phyloP scores from a whole-genome alignment of 2,113 vertebrate species.

The Mandrillus leucophaeus region DNA sequence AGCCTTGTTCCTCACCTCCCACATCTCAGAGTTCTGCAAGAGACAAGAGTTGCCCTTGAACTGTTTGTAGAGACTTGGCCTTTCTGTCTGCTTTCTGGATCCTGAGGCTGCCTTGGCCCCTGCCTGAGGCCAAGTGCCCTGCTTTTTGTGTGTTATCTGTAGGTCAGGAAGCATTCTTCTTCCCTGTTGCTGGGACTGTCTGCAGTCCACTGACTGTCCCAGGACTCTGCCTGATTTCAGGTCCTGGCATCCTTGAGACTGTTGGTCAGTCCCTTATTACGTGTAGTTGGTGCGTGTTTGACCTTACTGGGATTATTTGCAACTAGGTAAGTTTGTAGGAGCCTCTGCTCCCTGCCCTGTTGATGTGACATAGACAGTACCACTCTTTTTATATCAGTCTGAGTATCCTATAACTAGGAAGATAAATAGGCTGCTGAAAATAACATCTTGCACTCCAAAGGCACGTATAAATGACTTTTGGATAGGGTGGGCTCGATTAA shows the following conservation, averaged over 20 bases:
- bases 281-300: background rate
- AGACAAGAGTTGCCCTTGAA: background rate
- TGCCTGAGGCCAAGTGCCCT: background rate
- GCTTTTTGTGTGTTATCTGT: background rate
- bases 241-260: background rate
- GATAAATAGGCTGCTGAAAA: conserved; percentile 36
- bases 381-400: background rate
- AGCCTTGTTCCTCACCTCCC: background rate
- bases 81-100: background rate
- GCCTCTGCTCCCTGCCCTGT: background rate
- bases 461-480: conserved; percentile 58
- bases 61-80: background rate
- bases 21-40: background rate
- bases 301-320: background rate
- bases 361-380: background rate
- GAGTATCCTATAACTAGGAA: conserved; percentile 12
- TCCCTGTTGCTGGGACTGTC: background rate
- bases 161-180: background rate
- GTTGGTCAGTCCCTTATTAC: background rate
- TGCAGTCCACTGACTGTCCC: background rate
- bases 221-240: background rate
- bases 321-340: background rate
- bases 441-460: conserved; percentile 18
- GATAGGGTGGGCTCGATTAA: conserved; percentile 73
- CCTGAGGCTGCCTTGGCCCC: background rate